These are phyloP conservation scores for Margaritifera margaritifera DNA, from an alignment of 2,888 invertebrate genomes.

Conservation along the genomic window DNA sequence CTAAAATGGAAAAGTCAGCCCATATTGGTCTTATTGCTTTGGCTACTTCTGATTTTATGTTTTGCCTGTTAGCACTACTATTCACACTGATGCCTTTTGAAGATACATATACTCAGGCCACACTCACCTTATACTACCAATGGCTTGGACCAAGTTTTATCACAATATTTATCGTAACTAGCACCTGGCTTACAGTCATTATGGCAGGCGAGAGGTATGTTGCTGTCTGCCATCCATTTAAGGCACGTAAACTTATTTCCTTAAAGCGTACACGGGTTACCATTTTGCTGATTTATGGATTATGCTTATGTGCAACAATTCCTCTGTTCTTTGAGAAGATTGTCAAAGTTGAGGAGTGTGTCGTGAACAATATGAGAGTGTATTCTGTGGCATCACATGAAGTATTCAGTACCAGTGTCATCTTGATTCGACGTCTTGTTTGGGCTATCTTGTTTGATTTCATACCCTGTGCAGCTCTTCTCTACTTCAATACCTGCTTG, in stretches of 20 bases:
- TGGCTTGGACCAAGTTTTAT: slow-evolving; percentile 60
- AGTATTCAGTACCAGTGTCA: slow-evolving; percentile 36
- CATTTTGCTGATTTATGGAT: slow-evolving; percentile 52
- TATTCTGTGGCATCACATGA: slow-evolving; percentile 38
- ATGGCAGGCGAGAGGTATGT: slow-evolving; percentile 71
- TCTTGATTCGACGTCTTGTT: slow-evolving; percentile 50
- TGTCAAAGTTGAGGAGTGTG: slow-evolving; percentile 35
- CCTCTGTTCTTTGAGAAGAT: slow-evolving; percentile 59
- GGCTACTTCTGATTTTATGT: slow-evolving; percentile 69
- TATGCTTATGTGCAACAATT: slow-evolving; percentile 54
- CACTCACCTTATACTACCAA: slow-evolving; percentile 53
- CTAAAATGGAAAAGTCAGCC: slow-evolving; percentile 69
- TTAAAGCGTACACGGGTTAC: slow-evolving; percentile 61
- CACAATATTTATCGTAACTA: slow-evolving; percentile 67
- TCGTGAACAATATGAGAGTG: slow-evolving; percentile 30
- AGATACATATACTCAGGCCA: slow-evolving; percentile 33
- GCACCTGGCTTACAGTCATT: slow-evolving; percentile 69
- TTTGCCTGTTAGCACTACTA: slow-evolving; percentile 65
- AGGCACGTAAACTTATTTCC: slow-evolving; percentile 66
- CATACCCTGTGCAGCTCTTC: slow-evolving; percentile 64
- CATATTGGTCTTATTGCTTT: slow-evolving; percentile 68
- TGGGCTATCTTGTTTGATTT: slow-evolving; percentile 67
- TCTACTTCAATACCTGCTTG: slow-evolving; percentile 67
- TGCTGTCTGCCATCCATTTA: slow-evolving; percentile 70
- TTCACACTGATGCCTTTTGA: slow-evolving; percentile 55